Evolutionary conservation across 2,888 invertebrate genomes (phyloP).

Genomic region (Sinotaia quadrata): DNA sequence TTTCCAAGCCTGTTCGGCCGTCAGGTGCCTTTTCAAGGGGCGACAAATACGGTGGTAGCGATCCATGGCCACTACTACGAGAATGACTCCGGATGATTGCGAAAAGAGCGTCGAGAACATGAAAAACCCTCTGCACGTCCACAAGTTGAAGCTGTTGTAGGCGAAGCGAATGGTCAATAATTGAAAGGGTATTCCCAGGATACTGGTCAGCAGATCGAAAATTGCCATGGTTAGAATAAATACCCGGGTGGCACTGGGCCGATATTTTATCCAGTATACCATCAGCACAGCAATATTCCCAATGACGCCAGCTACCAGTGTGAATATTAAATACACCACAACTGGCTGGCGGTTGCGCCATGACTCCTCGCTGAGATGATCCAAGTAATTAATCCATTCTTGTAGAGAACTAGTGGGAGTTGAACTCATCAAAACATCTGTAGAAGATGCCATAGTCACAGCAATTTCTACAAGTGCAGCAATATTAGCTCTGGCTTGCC

Average conservation of each 20-base stretch:
- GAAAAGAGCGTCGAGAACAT: constrained; percentile 35
- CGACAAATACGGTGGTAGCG: constrained; percentile 45
- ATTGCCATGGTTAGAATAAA: constrained; percentile 45
- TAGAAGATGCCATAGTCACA: too few relatives aligned
- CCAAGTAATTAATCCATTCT: too few relatives aligned
- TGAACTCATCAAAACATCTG: too few relatives aligned
- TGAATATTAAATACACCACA: constrained; percentile 32
- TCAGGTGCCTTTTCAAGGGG: constrained; percentile 41
- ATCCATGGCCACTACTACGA: constrained; percentile 44
- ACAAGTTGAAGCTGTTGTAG: constrained; percentile 40
- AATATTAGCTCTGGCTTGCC: too few relatives aligned
- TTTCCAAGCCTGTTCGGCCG: constrained; percentile 29
- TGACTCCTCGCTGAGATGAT: constrained; percentile 33
- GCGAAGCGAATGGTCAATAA: constrained; percentile 44
- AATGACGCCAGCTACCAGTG: constrained; percentile 36
- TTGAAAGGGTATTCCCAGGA: constrained; percentile 42
- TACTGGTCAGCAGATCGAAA: constrained; percentile 42
- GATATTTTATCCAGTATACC: constrained; percentile 41
- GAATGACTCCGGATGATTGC: constrained; percentile 39
- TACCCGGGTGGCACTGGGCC: constrained; percentile 39
- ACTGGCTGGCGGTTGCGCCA: constrained; percentile 41
- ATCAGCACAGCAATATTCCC: constrained; percentile 44
- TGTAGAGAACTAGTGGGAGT: too few relatives aligned
- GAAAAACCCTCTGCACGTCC: constrained; percentile 43
- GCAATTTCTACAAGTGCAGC: too few relatives aligned